Evolutionary conservation across 1,140 invertebrate genomes (phyloP).

Genomic region (Anthonomus grandis): DNA sequence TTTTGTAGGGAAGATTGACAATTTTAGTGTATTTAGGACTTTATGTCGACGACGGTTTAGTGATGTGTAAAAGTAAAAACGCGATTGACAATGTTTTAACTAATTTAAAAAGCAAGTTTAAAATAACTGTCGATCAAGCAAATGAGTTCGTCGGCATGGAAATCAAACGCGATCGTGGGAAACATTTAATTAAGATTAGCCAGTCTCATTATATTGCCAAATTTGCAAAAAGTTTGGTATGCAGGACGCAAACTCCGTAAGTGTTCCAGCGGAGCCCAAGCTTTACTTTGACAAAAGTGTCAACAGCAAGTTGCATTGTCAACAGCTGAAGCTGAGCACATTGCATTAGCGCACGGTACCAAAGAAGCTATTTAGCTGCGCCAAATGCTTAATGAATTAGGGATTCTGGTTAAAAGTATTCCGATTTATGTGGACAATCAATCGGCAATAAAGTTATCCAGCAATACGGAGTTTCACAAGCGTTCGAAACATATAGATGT

Average conservation of each 20-base stretch:
- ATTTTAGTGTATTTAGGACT: constrained; percentile 1
- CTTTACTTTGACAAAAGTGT: constrained; percentile 29
- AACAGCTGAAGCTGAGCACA: constrained; percentile 47
- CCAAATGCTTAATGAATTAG: not conserved
- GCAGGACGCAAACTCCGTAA: constrained; percentile 13
- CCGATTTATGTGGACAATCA: constrained; percentile 9
- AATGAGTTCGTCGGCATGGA: constrained; percentile 11
- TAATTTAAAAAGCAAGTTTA: constrained; percentile 6
- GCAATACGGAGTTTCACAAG: constrained; percentile 10
- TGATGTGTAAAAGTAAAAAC: constrained; percentile 6
- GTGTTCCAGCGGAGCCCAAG: not conserved
- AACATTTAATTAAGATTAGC: constrained; percentile 4
- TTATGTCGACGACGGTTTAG: constrained; percentile 19
- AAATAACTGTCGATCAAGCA: constrained; percentile 11
- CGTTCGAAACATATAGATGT: constrained; percentile 19
- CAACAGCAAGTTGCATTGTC: constrained; percentile 45
- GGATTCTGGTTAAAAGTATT: constrained; percentile 12
- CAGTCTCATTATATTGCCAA: constrained; percentile 15
- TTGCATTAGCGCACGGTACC: constrained; percentile 34
- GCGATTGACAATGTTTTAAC: constrained; percentile 1
- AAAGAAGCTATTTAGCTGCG: constrained; percentile 28
- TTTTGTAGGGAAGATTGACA: not conserved
- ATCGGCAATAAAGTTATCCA: constrained; percentile 2
- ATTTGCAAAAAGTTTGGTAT: constrained; percentile 23
- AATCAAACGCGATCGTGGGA: constrained; percentile 1